Percentiles rank a stretch among this genome's conserved stretches.
Evolutionary conservation across 2,888 invertebrate genomes (phyloP).

Genomic region (Mythimna vitellina): DNA sequence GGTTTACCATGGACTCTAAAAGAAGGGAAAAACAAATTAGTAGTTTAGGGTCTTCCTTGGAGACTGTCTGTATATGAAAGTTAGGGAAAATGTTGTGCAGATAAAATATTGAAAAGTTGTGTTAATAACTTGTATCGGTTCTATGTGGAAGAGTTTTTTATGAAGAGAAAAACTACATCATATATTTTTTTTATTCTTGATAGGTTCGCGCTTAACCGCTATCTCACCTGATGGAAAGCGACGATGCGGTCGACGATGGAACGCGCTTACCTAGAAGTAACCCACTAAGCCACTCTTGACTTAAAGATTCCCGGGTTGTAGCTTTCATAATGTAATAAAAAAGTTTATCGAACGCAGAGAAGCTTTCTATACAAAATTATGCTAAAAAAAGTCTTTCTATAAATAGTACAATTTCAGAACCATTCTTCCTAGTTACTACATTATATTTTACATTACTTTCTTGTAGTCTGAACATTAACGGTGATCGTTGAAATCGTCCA

Average conservation of each 20-base stretch:
- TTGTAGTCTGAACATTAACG: constrained; percentile 26
- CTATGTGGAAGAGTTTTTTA: background rate
- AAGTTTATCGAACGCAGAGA: background rate
- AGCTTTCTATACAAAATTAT: background rate
- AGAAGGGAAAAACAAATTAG: background rate
- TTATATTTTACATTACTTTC: constrained; percentile 33
- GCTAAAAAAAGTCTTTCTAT: background rate
- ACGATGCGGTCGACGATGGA: no score
- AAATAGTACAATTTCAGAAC: constrained; percentile 1
- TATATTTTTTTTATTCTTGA: no score
- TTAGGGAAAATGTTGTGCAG: background rate
- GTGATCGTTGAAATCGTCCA: constrained; percentile 11
- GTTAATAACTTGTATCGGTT: background rate
- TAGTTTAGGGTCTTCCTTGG: background rate
- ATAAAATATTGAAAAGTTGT: background rate
- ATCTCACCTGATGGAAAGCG: no score
- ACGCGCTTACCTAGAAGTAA: no score
- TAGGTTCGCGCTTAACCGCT: no score
- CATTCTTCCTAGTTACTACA: constrained; percentile 6
- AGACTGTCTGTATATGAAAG: background rate
- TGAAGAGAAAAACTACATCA: background rate
- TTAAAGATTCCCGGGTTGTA: no score
- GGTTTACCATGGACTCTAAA: no score
- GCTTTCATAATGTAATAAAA: background rate
- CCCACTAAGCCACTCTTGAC: no score